phyloP scores from a whole-genome alignment of 2,888 invertebrate genomes.

The Papilio protenor region DNA sequence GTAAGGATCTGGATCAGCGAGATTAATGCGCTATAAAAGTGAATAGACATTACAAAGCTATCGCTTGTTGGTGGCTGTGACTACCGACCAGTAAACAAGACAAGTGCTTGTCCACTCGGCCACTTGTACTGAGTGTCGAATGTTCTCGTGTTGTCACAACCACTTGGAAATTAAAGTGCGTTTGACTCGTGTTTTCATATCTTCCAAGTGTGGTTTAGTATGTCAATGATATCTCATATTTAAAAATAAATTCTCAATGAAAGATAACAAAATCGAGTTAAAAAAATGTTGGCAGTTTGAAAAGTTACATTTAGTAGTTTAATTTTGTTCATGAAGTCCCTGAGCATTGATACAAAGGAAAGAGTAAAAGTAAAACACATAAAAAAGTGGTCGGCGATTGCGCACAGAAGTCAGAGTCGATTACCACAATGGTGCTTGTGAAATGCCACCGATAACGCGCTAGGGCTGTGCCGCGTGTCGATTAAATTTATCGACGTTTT shows the following conservation, averaged over 20 bases:
- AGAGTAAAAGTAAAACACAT: conserved; percentile 39
- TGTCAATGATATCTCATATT: conserved; percentile 44
- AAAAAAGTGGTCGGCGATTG: conserved; percentile 50
- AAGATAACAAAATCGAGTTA: background rate
- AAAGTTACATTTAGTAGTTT: background rate
- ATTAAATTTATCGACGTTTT: conserved; percentile 40
- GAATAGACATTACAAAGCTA: background rate
- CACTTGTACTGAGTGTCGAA: conserved; percentile 22
- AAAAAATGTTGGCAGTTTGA: background rate
- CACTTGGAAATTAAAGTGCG: conserved; percentile 27
- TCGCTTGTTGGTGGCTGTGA: background rate
- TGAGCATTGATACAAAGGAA: conserved; percentile 14
- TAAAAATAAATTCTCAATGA: background rate
- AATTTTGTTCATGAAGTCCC: background rate
- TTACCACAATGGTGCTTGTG: conserved; percentile 57
- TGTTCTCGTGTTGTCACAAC: background rate
- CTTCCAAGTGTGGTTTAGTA: conserved; percentile 22
- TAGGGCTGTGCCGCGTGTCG: conserved; percentile 47
- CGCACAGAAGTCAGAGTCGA: conserved; percentile 55
- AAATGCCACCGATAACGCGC: conserved; percentile 54
- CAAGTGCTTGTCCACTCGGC: conserved; percentile 11
- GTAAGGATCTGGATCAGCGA: background rate
- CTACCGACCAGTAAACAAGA: conserved; percentile 6
- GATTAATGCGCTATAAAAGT: conserved; percentile 6
- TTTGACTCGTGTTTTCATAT: conserved; percentile 36